Percentiles rank a stretch among this genome's conserved stretches.
Evolutionary conservation across 2,113 vertebrate genomes (phyloP).

Genomic region (Laticauda colubrina): DNA sequence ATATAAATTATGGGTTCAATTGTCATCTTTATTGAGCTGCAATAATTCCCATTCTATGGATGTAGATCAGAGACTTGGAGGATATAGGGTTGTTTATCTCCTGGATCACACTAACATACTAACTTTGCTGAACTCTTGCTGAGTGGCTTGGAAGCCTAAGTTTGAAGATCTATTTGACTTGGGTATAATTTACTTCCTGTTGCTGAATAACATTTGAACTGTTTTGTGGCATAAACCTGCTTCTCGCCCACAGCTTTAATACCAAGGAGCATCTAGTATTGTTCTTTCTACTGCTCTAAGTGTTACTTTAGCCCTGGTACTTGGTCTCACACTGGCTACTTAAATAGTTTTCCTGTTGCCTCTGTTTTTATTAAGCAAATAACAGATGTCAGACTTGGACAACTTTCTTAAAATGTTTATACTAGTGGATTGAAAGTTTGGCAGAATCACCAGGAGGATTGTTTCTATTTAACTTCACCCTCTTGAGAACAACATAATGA

Average conservation of each 20-base stretch:
- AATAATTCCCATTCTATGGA: background rate
- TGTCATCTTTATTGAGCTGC: no score
- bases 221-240: background rate
- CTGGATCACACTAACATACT: background rate
- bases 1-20: no score
- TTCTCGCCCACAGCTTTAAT: background rate
- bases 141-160: background rate
- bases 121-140: background rate
- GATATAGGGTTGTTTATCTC: background rate
- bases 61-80: background rate
- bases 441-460: slow-evolving; percentile 34
- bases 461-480: slow-evolving; percentile 43
- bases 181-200: background rate
- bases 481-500: background rate
- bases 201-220: background rate
- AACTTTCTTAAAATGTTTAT: slow-evolving; percentile 36
- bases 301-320: background rate
- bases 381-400: slow-evolving; percentile 63
- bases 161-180: background rate
- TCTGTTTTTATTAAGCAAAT: slow-evolving; percentile 49
- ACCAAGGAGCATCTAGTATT: background rate
- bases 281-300: background rate
- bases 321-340: slow-evolving; percentile 36
- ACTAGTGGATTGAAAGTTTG: slow-evolving; percentile 47
- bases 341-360: slow-evolving; percentile 39